Percentiles rank a stretch among this genome's conserved stretches.
Evolutionary conservation across 2,888 invertebrate genomes (phyloP).

Genomic region (Ditula angustiorana): DNA sequence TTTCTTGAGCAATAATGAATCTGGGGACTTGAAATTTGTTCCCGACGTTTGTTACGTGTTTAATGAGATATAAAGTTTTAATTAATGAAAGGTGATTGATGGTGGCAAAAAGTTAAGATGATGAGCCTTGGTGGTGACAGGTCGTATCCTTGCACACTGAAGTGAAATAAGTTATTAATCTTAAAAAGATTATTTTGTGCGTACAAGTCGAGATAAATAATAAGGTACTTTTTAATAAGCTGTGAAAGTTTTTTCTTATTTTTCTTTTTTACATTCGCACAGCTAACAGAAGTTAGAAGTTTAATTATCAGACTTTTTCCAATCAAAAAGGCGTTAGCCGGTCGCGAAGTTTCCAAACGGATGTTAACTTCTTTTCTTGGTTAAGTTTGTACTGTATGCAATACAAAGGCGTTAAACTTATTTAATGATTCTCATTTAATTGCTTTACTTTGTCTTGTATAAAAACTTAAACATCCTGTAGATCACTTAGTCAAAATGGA

Average conservation of each 20-base stretch:
- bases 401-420: neutral
- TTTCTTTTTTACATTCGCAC: neutral
- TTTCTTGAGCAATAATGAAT: neutral
- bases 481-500: too few relatives aligned
- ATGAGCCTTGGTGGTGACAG: too few relatives aligned
- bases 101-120: neutral
- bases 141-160: too few relatives aligned
- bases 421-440: neutral
- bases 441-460: constrained; percentile 2
- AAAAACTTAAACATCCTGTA: too few relatives aligned
- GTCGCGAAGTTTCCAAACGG: constrained; percentile 8
- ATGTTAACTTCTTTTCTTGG: constrained; percentile 12
- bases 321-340: constrained; percentile 15
- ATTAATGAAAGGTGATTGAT: neutral
- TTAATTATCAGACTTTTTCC: constrained; percentile 27
- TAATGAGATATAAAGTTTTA: neutral
- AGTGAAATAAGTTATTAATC: too few relatives aligned
- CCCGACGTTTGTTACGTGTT: neutral
- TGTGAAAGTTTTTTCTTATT: neutral
- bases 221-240: too few relatives aligned
- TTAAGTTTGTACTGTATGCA: neutral
- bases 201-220: too few relatives aligned
- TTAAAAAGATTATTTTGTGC: too few relatives aligned
- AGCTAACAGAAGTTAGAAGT: neutral
- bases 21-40: neutral